These are phyloP conservation scores for Chelon auratus DNA, from an alignment of 2,797 vertebrate species.

Conservation along the genomic window DNA sequence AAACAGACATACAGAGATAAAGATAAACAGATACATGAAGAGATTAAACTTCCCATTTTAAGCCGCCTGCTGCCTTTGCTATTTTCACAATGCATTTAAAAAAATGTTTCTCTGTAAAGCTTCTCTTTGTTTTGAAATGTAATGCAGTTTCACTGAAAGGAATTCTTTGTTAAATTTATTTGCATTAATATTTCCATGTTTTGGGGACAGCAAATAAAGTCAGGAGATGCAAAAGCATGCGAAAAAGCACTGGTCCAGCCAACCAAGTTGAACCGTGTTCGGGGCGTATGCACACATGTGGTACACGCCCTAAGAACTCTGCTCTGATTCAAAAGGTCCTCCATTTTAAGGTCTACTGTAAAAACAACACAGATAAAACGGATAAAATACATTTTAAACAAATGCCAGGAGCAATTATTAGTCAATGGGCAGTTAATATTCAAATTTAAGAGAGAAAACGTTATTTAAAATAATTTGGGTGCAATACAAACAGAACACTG, in stretches of 20 bases:
- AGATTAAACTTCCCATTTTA: constrained; percentile 32
- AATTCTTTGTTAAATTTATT: background rate
- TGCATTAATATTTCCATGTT: background rate
- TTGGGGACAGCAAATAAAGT: too few species aligned
- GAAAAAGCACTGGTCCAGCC: too few species aligned
- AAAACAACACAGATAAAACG: background rate
- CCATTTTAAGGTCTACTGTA: background rate
- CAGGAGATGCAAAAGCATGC: too few species aligned
- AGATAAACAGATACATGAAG: constrained; percentile 37
- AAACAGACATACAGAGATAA: constrained; percentile 35
- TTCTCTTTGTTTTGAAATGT: background rate
- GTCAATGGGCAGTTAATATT: background rate
- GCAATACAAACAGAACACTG: background rate
- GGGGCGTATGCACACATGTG: too few species aligned
- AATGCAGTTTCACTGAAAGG: background rate
- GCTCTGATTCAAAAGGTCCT: background rate
- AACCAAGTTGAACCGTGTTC: too few species aligned
- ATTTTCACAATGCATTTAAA: background rate
- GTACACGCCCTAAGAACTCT: too few species aligned
- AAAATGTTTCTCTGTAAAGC: background rate
- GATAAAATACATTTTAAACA: background rate
- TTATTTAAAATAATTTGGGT: background rate
- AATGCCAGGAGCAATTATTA: background rate
- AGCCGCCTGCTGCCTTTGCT: constrained; percentile 2
- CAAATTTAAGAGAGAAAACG: background rate